Evolutionary conservation across 2,797 vertebrate genomes (phyloP).

Genomic region (Urocyon cinereoargenteus): DNA sequence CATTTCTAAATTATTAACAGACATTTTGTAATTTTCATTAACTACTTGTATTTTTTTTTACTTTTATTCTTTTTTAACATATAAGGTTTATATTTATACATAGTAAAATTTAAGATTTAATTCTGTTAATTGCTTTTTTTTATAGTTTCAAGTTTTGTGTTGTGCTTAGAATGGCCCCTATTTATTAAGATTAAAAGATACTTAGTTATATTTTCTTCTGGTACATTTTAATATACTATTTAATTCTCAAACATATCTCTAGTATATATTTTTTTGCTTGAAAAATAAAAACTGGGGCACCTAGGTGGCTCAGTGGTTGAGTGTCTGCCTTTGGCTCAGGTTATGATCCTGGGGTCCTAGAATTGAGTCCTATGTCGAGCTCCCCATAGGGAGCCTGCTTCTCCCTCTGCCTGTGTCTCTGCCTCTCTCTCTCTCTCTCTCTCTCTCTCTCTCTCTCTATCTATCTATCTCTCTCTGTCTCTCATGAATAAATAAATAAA

Average conservation of each 20-base stretch:
- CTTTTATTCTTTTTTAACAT: not conserved
- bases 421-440: too few species aligned
- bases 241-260: not conserved
- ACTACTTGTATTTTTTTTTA: not conserved
- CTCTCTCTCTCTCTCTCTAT: too few species aligned
- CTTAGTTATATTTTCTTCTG: not conserved
- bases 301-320: not conserved
- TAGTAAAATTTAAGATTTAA: not conserved
- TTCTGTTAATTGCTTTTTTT: not conserved
- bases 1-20: not conserved
- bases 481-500: too few species aligned
- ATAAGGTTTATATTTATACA: slow-evolving; percentile 5
- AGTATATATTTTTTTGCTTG: not conserved
- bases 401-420: too few species aligned
- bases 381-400: too few species aligned
- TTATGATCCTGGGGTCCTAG: not conserved
- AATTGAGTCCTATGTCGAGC: not conserved
- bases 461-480: too few species aligned
- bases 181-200: not conserved
- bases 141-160: not conserved
- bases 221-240: not conserved
- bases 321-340: not conserved
- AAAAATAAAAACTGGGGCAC: not conserved
- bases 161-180: not conserved
- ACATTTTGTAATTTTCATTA: not conserved